Evolutionary conservation across 2,797 vertebrate genomes (phyloP).

Genomic region (Taeniopygia guttata): DNA sequence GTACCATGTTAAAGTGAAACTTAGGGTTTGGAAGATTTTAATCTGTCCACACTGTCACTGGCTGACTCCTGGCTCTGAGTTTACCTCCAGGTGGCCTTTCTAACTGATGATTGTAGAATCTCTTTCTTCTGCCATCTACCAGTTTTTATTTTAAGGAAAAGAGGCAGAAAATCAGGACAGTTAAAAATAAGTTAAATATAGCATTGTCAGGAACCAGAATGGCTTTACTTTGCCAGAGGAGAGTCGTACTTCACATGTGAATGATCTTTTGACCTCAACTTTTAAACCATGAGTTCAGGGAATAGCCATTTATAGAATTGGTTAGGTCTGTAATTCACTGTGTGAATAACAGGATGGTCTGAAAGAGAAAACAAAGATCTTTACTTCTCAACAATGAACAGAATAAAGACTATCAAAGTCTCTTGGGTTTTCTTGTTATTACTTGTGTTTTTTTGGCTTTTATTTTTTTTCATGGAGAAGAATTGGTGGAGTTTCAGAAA

Average conservation of each 20-base stretch:
- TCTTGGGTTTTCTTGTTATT: constrained; percentile 2
- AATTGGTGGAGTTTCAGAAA: constrained; percentile 11
- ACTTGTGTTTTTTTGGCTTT: neutral
- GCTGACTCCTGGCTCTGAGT: neutral
- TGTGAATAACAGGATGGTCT: constrained; percentile 24
- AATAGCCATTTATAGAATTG: constrained; percentile 27
- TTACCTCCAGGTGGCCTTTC: neutral
- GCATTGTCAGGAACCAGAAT: neutral
- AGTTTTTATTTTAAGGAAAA: neutral
- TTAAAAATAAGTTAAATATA: constrained; percentile 35
- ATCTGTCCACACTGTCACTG: neutral
- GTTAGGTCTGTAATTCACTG: constrained; percentile 47
- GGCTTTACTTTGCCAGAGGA: neutral
- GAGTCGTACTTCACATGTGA: neutral
- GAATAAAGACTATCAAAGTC: neutral
- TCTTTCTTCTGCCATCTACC: neutral
- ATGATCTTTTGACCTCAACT: constrained; percentile 33
- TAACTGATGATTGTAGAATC: neutral
- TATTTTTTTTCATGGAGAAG: neutral
- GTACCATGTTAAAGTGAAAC: neutral
- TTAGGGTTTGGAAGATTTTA: neutral
- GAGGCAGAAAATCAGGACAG: neutral
- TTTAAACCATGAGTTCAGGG: constrained; percentile 23
- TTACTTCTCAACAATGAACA: constrained; percentile 4
- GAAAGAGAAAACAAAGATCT: constrained; percentile 28